Evolutionary conservation across 1,140 invertebrate genomes (phyloP), one percentile per base, ranked within the genome.

Genomic region (Drosophila chauvacae): DNA sequence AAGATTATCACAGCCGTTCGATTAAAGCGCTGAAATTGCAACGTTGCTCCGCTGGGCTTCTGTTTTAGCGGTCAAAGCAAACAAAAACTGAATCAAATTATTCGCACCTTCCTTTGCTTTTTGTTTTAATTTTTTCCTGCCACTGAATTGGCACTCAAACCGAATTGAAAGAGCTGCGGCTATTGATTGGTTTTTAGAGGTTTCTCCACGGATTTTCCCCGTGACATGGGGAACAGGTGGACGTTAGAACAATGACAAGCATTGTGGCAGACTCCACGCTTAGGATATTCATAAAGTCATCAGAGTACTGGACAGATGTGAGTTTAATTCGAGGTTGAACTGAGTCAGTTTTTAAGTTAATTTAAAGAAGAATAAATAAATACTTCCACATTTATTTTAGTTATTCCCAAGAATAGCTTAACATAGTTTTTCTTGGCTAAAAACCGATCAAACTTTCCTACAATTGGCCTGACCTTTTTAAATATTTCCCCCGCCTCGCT

Each of bases 141-240:
- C 59, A 56, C 48, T 64, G 70, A 47, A 57, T 51, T 41, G 69
- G 30, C 72, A 75, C 59, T 75, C 60, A 42, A 51, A 44, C 37
- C 11, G 35, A 64, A 75, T 37, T 42, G 39, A n/a, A 75, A 76
- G 61, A 41, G 51, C 60, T 76, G 60, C 44, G 45, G 9, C 35
- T 76, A 76, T 76, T 76, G 73, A 76, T 76, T 76, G 73, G 39
- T 65, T 76, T 76, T 75, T 56, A 18, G 39, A 20, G 18, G 30
- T n/a, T 35, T 62, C 50, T 63, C 30, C 45, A 16, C 30, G 26
- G 50, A 16, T 48, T 74, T 30, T 28, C 20, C 33, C 28, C 35
- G 16, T 39, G 56, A 63, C 35, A 26, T 45, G 28, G 7, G n/a
- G 14, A 30, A 10, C 13, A 33, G 65, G 50, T 26, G 51, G 9